phyloP scores from a whole-genome alignment of 2,888 invertebrate species.

The Spilosoma lubricipeda region DNA sequence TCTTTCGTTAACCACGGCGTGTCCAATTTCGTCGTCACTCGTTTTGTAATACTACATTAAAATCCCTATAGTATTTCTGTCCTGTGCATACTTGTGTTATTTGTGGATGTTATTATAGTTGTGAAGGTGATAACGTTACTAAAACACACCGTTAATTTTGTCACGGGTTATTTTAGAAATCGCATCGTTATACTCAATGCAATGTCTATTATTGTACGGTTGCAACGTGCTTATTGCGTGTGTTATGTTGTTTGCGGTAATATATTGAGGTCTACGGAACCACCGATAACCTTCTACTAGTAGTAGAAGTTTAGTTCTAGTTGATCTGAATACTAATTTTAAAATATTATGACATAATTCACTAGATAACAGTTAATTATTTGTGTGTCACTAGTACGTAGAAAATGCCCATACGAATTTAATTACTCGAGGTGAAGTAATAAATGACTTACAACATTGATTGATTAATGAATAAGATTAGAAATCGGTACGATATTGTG shows the following conservation, averaged over 20 bases:
- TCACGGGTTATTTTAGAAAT: conserved; percentile 77
- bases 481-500: conserved; percentile 38
- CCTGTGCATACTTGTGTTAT: conserved; percentile 71
- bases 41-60: conserved; percentile 65
- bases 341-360: conserved; percentile 6
- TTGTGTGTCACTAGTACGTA: conserved; percentile 34
- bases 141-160: conserved; percentile 76
- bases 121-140: conserved; percentile 80
- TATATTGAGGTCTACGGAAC: conserved; percentile 42
- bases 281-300: conserved; percentile 28
- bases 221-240: conserved; percentile 42
- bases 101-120: conserved; percentile 75
- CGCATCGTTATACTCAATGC: conserved; percentile 74
- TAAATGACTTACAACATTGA: conserved; percentile 25
- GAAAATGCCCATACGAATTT: conserved; percentile 23
- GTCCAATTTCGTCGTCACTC: conserved; percentile 63
- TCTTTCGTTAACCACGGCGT: conserved; percentile 47
- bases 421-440: conserved; percentile 30
- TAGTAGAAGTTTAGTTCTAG: not conserved
- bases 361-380: conserved; percentile 34
- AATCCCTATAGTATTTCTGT: conserved; percentile 74
- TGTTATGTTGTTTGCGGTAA: conserved; percentile 40
- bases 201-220: conserved; percentile 55
- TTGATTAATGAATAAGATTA: conserved; percentile 39
- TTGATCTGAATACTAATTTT: not conserved